Percentiles rank a stretch among this genome's conserved stretches.
Conservation (phyloP, 2,888 invertebrate species). For the Hypsopygia costalis region DNA sequence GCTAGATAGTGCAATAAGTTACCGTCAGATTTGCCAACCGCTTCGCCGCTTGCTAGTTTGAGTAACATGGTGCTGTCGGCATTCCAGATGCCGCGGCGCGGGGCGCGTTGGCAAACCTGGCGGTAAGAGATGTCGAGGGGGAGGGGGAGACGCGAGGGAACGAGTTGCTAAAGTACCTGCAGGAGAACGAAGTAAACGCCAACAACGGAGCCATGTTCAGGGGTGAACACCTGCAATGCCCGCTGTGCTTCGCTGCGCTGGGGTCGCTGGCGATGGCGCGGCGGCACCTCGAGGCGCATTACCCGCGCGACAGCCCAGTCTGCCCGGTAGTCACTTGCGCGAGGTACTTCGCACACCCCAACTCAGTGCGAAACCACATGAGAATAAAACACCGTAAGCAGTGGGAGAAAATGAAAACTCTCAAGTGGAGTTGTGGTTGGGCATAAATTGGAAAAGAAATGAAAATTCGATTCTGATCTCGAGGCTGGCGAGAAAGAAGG, state of each 20-base stretch:
- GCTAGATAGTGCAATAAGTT: slow-evolving; percentile 21
- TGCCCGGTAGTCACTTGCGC: slow-evolving; percentile 90
- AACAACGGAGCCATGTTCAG: slow-evolving; percentile 18
- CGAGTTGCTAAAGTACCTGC: slow-evolving; percentile 37
- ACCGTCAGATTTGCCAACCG: slow-evolving; percentile 59
- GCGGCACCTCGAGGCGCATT: slow-evolving; percentile 89
- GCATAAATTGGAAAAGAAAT: slow-evolving; percentile 33
- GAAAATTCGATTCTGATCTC: neutral
- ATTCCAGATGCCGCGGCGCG: slow-evolving; percentile 80
- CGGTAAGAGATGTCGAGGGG: slow-evolving; percentile 41
- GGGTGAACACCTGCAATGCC: slow-evolving; percentile 77
- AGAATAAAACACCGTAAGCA: slow-evolving; percentile 89
- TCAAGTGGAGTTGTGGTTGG: slow-evolving; percentile 86
- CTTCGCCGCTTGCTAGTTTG: slow-evolving; percentile 27
- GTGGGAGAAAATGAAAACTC: slow-evolving; percentile 92
- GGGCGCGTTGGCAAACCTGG: slow-evolving; percentile 41
- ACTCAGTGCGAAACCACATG: slow-evolving; percentile 94
- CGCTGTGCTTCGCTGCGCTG: slow-evolving; percentile 85
- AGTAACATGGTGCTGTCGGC: slow-evolving; percentile 74
- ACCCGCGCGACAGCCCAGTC: slow-evolving; percentile 90
- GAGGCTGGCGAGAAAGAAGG: neutral
- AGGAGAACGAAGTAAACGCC: slow-evolving; percentile 23
- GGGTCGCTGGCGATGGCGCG: slow-evolving; percentile 84
- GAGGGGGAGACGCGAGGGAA: slow-evolving; percentile 40
- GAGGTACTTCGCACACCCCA: slow-evolving; percentile 89